Evolutionary conservation across 1,140 invertebrate genomes (phyloP), one percentile per base, ranked within the genome.

Genomic region (Atta colombica): DNA sequence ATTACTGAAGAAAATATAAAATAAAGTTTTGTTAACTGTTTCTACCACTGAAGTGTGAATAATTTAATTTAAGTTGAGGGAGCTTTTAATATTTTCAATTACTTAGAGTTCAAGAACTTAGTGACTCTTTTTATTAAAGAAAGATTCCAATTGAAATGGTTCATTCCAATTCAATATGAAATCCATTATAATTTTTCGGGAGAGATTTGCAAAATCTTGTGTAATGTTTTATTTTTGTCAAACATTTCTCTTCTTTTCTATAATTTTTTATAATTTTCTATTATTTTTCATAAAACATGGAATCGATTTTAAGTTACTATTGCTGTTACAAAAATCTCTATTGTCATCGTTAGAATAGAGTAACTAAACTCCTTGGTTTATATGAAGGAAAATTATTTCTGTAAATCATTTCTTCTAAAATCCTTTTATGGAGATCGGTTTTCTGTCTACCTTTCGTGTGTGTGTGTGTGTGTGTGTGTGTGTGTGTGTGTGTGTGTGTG

Each of bases 361-460:
- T 60, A 82, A 82, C 25, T 31, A 16, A 82, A 60, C 21, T 45
- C 35, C 39, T 3, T 49, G 12, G 18, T 45, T 49, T 21, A 6
- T 14, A 66, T n/a, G 31, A 39, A 49, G 21, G 10, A 61, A 71
- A 72, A 68, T 92, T 92, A 92, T 92, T 92, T 74, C 65, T 87
- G 87, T 55, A 89, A 89, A 90, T 91, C 87, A 85, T 75, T 90
- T 90, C 66, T 81, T 35, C 60, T 91, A 91, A 91, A 78, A 81
- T 84, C 55, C 68, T 2, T 3, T 91, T 90, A 88, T 82, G 68
- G 45, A 65, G 55, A 49, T 72, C 45, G 35, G 49, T 51, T 74
- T 88, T 8, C 60, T 61, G 31, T 82, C 69, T 60, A n/a, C 10
- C 8, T 10, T 28, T 18, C 28, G 7, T 14, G 7, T 14, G 39